These are phyloP conservation scores for Micromesistius poutassou DNA, from an alignment of 2,797 vertebrate genomes.

Conservation along the genomic window DNA sequence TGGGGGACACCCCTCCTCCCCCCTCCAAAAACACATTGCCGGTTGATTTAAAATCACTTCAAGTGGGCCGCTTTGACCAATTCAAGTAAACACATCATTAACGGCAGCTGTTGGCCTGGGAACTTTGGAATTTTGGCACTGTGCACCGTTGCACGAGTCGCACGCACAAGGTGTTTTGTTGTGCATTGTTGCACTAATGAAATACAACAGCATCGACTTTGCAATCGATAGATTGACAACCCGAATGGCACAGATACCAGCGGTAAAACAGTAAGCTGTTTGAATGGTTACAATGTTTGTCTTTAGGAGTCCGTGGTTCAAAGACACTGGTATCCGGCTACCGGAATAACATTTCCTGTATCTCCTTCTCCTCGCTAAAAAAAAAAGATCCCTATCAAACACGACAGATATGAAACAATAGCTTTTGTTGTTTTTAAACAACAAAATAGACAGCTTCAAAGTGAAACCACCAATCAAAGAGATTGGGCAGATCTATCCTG, in stretches of 20 bases:
- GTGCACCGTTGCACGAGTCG: background rate
- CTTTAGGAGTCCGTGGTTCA: background rate
- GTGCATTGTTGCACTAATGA: no score
- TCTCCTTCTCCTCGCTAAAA: background rate
- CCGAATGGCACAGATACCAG: no score
- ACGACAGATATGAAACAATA: background rate
- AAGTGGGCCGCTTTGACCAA: constrained; percentile 28
- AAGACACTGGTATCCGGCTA: background rate
- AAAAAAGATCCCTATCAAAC: background rate
- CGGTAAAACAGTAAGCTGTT: background rate
- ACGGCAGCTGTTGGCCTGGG: constrained; percentile 19
- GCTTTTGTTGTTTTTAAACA: background rate
- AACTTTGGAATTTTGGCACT: background rate
- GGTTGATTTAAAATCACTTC: constrained; percentile 40
- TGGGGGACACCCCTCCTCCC: background rate
- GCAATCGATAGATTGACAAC: no score
- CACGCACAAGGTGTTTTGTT: background rate
- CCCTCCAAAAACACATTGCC: constrained; percentile 15
- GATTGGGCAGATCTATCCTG: background rate
- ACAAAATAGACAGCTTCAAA: background rate
- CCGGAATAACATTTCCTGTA: background rate
- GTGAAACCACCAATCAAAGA: background rate
- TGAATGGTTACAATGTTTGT: background rate
- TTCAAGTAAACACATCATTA: constrained; percentile 42
- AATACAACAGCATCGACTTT: no score